phyloP scores from a whole-genome alignment of 2,888 invertebrate genomes.

The Sminthurinus aureus region DNA sequence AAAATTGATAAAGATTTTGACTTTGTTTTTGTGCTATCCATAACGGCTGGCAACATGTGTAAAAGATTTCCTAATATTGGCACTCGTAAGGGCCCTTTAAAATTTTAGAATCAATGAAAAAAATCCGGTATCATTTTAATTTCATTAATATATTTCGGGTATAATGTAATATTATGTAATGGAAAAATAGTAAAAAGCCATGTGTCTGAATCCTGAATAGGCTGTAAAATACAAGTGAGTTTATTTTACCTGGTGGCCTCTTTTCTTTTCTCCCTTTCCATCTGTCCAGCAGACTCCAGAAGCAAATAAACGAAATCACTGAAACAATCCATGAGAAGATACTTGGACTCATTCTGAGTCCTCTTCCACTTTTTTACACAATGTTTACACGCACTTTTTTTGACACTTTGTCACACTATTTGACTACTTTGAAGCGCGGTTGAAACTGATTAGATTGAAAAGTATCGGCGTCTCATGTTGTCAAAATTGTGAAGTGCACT shows the following conservation, averaged over 20 bases:
- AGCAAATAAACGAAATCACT: background rate
- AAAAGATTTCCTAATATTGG: slow-evolving; percentile 52
- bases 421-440: background rate
- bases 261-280: slow-evolving; percentile 45
- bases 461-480: background rate
- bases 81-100: slow-evolving; percentile 50
- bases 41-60: slow-evolving; percentile 51
- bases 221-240: background rate
- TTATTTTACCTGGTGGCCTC: slow-evolving; percentile 50
- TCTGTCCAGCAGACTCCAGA: slow-evolving; percentile 49
- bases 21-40: slow-evolving; percentile 44
- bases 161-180: background rate
- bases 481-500: too few relatives aligned
- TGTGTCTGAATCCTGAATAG: background rate
- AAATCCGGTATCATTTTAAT: background rate
- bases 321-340: background rate
- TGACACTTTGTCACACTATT: background rate
- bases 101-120: too few relatives aligned
- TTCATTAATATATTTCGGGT: background rate
- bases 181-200: background rate
- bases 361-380: background rate
- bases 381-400: background rate
- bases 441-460: background rate
- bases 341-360: slow-evolving; percentile 12
- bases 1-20: slow-evolving; percentile 27